Evolutionary conservation across 2,888 invertebrate genomes (phyloP), one percentile per base, ranked within the genome.

Genomic region (Hirtodrosophila cameraria): DNA sequence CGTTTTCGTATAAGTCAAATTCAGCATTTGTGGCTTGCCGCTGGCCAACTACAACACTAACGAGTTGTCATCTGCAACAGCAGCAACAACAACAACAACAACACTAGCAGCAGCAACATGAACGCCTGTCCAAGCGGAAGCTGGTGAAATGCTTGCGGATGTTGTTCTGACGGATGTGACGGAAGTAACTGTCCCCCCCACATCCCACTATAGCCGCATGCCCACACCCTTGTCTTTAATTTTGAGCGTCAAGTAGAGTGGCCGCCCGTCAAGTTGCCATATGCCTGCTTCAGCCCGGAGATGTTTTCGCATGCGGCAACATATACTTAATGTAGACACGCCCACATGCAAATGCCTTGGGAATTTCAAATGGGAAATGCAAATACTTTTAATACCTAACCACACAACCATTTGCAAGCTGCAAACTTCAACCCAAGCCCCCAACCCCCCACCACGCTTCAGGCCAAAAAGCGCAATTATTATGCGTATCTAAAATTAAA

Each of bases 401-500:
- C 30, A 11, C 49, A 45, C n/a, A 23, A 9, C 11, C 59, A 4
- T 43, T 12, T 27, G n/a, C 27, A n/a, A n/a, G n/a, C n/a, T n/a
- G n/a, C n/a, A n/a, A n/a, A n/a, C n/a, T n/a, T n/a, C n/a, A n/a
- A n/a, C n/a, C n/a, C n/a, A n/a, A n/a, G n/a, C n/a, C 8, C 13
- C 9, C 27, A 6, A 1, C 6, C 13, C 1, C 20, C 8, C 3
- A 6, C 3, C 12, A 11, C 31, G 3, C n/a, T n/a, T 5, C 16
- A 13, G 18, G 45, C 42, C 61, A 45, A 35, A 57, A 58, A 62
- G 48, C 59, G 60, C 75, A 77, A 82, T 86, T 79, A 78, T 80
- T 84, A 78, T 85, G 75, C 69, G 49, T 77, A 86, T 86, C 84
- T 82, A 57, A 84, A 86, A 82, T 85, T 71, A 77, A 84, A 84